A percentile compares a stretch with the other conserved stretches of the same genome.
Conservation (phyloP, 2,113 vertebrate species). For the Upupa epops region DNA sequence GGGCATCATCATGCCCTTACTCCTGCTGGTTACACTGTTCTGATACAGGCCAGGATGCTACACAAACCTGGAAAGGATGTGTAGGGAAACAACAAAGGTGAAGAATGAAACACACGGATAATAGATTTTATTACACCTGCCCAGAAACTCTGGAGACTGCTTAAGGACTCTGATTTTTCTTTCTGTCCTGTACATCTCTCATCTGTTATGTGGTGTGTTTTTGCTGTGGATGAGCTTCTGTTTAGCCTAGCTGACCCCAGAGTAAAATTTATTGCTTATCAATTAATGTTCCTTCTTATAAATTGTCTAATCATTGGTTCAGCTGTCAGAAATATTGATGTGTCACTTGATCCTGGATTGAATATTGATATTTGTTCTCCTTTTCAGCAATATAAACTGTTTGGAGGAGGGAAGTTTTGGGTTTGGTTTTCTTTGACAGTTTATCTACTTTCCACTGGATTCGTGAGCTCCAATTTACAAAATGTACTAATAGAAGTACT, state of each 20-base stretch:
- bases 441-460: too few relatives aligned
- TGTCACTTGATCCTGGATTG: not conserved
- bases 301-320: not conserved
- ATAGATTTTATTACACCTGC: slow-evolving; percentile 5
- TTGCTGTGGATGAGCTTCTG: not conserved
- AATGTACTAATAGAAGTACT: not conserved
- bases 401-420: not conserved
- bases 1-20: too few relatives aligned
- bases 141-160: not conserved
- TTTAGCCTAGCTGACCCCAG: slow-evolving; percentile 9
- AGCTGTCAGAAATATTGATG: not conserved
- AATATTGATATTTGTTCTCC: not conserved
- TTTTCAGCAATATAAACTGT: not conserved
- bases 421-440: not conserved
- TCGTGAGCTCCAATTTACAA: not conserved
- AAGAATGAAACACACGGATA: not conserved
- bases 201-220: not conserved
- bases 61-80: not conserved
- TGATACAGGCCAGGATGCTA: too few relatives aligned
- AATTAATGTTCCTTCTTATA: slow-evolving; percentile 21
- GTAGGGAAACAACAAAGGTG: not conserved
- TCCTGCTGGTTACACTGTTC: too few relatives aligned
- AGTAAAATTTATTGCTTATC: not conserved
- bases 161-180: not conserved
- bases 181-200: not conserved